These are phyloP conservation scores for Serrognathus titanus DNA, from an alignment of 2,888 invertebrate genomes.

Conservation along the genomic window DNA sequence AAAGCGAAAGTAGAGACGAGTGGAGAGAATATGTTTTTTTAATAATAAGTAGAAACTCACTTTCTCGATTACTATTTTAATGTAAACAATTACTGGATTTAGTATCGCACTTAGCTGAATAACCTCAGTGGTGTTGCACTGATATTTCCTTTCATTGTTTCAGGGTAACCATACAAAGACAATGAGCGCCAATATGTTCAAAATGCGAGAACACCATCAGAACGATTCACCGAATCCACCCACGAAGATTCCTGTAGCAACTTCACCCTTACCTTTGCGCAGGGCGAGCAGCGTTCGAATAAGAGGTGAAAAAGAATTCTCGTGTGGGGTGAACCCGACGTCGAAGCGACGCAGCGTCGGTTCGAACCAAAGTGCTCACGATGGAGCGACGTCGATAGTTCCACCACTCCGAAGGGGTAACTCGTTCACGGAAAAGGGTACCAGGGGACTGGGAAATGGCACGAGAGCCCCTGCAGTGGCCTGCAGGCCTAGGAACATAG, in stretches of 20 bases:
- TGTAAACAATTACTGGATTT: no score
- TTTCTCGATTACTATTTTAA: no score
- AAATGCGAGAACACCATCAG: slow-evolving; percentile 15
- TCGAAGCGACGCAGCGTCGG: slow-evolving; percentile 13
- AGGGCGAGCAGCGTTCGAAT: slow-evolving; percentile 35
- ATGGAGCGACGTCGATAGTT: slow-evolving; percentile 13
- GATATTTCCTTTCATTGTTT: neutral
- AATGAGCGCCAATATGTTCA: slow-evolving; percentile 32
- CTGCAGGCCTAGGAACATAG: slow-evolving; percentile 57
- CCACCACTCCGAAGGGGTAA: slow-evolving; percentile 34
- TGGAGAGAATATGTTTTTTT: no score
- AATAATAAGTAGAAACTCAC: no score
- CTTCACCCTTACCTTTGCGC: slow-evolving; percentile 24
- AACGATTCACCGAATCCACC: slow-evolving; percentile 3
- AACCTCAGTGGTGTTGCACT: no score
- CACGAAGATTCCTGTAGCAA: slow-evolving; percentile 28
- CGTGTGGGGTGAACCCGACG: slow-evolving; percentile 1
- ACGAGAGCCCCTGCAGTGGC: slow-evolving; percentile 43
- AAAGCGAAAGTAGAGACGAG: no score
- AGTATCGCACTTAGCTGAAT: no score
- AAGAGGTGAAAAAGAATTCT: slow-evolving; percentile 21
- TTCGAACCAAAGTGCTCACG: slow-evolving; percentile 12
- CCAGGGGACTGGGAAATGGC: slow-evolving; percentile 48
- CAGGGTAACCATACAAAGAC: slow-evolving; percentile 11
- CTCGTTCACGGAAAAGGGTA: slow-evolving; percentile 44